Evolutionary conservation across 2,113 vertebrate species (phyloP), one percentile per base, ranked within the genome.

Genomic region (Gadus macrocephalus): DNA sequence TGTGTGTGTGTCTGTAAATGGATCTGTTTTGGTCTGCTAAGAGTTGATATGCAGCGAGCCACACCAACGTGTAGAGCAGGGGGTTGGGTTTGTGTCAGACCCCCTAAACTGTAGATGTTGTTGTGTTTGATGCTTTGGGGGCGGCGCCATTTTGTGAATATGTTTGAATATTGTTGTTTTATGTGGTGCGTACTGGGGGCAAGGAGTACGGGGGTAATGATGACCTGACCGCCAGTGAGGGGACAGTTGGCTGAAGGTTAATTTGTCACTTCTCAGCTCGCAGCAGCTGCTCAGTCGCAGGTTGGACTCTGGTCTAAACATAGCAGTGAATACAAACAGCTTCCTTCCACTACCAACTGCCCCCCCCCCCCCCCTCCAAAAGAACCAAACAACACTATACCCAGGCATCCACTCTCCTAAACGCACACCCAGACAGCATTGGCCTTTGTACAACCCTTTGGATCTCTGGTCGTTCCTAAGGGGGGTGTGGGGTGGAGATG

Each of bases 181-280:
- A 31, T 31, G 3, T 31, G 5, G 11, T 49, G 42, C 42, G 11
- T 49, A 49, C 42, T 49, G 42, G 8, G 42, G 1, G 70, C 12
- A 27, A 17, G 56, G 61, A 38, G 62, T 31, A 14, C n/a, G 35
- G 71, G 64, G 68, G 67, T 81, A 70, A 77, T 72, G 78, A 81
- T 84, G 17, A 81, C 80, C 73, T 67, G 28, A 62, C 31, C 38
- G 74, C 31, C 31, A 35, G 66, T 75, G 73, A 77, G 22, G 22
- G 75, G 88, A 78, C 89, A 88, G 81, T 82, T 86, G 87, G 83
- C 80, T 88, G 86, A 90, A 90, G 87, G 87, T 89, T 91, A 90
- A 87, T 81, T 78, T 90, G 87, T 89, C 86, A 76, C 83, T 15
- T 31, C 75, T 85, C 83, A 75, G 79, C 38, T 59, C 81, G 73